Percentiles rank a stretch among this genome's conserved stretches.
Evolutionary conservation across 2,113 vertebrate species (phyloP).

Genomic region (Chaetodon trifascialis): DNA sequence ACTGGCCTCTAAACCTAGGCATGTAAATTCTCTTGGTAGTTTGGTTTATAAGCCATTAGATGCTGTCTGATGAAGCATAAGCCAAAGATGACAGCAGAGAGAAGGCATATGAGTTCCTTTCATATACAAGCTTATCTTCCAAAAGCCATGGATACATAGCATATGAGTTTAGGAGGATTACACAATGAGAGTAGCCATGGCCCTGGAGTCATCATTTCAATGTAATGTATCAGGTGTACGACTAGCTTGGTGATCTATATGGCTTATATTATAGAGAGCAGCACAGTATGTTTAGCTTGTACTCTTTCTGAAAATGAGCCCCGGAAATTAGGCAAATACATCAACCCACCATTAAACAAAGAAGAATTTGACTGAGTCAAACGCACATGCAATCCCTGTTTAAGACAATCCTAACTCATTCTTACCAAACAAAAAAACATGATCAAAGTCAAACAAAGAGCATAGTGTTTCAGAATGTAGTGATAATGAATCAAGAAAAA

Average conservation of each 20-base stretch:
- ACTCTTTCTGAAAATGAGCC: slow-evolving; percentile 54
- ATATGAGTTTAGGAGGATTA: slow-evolving; percentile 51
- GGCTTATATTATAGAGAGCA: slow-evolving; percentile 78
- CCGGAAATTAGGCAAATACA: slow-evolving; percentile 50
- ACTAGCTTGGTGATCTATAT: slow-evolving; percentile 72
- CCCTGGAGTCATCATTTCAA: slow-evolving; percentile 57
- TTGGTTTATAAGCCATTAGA: slow-evolving; percentile 55
- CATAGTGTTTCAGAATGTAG: slow-evolving; percentile 65
- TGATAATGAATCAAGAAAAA: slow-evolving; percentile 54
- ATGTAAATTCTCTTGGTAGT: slow-evolving; percentile 39
- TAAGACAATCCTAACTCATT: slow-evolving; percentile 31
- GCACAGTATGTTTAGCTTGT: slow-evolving; percentile 67
- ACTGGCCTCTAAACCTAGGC: slow-evolving; percentile 51
- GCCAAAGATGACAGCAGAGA: slow-evolving; percentile 70
- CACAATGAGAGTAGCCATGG: slow-evolving; percentile 50
- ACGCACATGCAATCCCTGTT: slow-evolving; percentile 43
- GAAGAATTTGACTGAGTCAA: slow-evolving; percentile 39
- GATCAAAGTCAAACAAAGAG: slow-evolving; percentile 50
- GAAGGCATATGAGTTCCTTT: slow-evolving; percentile 50
- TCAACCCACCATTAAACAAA: slow-evolving; percentile 44
- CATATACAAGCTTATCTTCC: slow-evolving; percentile 54
- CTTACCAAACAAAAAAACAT: slow-evolving; percentile 25
- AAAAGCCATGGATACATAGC: slow-evolving; percentile 54
- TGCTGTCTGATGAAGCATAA: slow-evolving; percentile 62
- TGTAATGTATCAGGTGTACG: slow-evolving; percentile 50